Evolutionary conservation across 1,140 invertebrate genomes (phyloP).

Genomic region (Lordiphosa mommai): DNA sequence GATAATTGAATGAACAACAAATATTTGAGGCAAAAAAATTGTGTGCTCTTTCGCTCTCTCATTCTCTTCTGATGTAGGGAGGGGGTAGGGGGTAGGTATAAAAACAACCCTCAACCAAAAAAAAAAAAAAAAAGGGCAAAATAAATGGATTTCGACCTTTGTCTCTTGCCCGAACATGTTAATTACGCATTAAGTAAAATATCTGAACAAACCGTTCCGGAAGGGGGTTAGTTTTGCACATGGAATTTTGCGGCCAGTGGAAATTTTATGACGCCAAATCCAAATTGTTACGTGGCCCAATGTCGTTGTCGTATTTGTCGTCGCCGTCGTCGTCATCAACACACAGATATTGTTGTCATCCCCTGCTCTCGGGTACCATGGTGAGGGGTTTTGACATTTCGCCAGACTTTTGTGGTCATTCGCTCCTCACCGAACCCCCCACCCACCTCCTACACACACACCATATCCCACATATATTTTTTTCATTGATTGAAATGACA

Average conservation of each 20-base stretch:
- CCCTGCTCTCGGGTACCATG: too few relatives aligned
- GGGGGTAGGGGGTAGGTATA: too few relatives aligned
- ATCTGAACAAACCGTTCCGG: slow-evolving; percentile 5
- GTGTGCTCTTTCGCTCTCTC: slow-evolving; percentile 1
- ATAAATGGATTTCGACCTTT: slow-evolving; percentile 39
- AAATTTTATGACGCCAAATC: too few relatives aligned
- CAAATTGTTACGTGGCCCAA: too few relatives aligned
- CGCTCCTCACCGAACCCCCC: too few relatives aligned
- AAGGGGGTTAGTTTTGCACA: slow-evolving; percentile 2
- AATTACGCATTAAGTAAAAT: slow-evolving; percentile 42
- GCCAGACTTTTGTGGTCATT: neutral
- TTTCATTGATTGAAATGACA: slow-evolving; percentile 48
- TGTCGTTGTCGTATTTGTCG: too few relatives aligned
- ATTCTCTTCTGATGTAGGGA: neutral
- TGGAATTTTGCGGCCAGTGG: neutral
- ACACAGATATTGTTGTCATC: too few relatives aligned
- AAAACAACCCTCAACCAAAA: slow-evolving; percentile 28
- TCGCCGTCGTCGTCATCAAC: too few relatives aligned
- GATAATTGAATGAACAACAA: slow-evolving; percentile 36
- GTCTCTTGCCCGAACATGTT: slow-evolving; percentile 21
- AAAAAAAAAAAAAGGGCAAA: slow-evolving; percentile 37
- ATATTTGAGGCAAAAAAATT: neutral
- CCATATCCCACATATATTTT: neutral
- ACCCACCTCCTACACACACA: too few relatives aligned
- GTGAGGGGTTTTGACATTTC: slow-evolving; percentile 3